Evolutionary conservation across 2,113 vertebrate genomes (phyloP), one percentile per base, ranked within the genome.

Genomic region (Chloroceryle aenea): DNA sequence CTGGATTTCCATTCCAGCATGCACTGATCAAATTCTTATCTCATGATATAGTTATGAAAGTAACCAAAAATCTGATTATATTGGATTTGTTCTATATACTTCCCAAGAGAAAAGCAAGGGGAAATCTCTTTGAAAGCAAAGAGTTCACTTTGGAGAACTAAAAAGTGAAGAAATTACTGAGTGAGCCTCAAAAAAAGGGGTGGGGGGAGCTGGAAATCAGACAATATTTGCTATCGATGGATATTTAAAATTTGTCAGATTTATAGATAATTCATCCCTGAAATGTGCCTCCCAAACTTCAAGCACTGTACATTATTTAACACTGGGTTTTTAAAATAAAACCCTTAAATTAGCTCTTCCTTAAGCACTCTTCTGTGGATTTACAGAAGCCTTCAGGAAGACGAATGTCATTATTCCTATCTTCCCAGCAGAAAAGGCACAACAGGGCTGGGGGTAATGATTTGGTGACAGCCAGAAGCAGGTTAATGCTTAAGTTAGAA

Each of bases 31-130:
- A 97, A 95, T 96, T 96, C 90, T 89, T 93, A 86, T 67, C 80
- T 95, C 80, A 87, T 69, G 66, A 95, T 87, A 93, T 14, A 89
- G 79, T 94, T 94, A 95, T 76, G 59, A 91, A 96, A 81, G 82
- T 87, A 93, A 95, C 66, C 77, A 85, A 90, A 87, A 92, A 75
- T 92, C 71, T 69, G 93, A 97, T 92, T 84, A 93, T 86, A 95
- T 85, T 78, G 88, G 18, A 94, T 97, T 96, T 95, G 74, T 71
- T 97, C 87, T 77, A 78, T 88, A 68, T 36, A 83, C 53, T 96
- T 90, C 84, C 73, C 87, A 81, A 48, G 94, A 90, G 64, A 89
- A 93, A 95, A 85, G 34, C 59, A 87, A 87, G 71, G 45, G 42
- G 91, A 95, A 94, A 61, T 94, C 69, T 8, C 71, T 89, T 77